Evolutionary conservation across 2,888 invertebrate genomes (phyloP), one percentile per base, ranked within the genome.

Genomic region (Hyles lineata): DNA sequence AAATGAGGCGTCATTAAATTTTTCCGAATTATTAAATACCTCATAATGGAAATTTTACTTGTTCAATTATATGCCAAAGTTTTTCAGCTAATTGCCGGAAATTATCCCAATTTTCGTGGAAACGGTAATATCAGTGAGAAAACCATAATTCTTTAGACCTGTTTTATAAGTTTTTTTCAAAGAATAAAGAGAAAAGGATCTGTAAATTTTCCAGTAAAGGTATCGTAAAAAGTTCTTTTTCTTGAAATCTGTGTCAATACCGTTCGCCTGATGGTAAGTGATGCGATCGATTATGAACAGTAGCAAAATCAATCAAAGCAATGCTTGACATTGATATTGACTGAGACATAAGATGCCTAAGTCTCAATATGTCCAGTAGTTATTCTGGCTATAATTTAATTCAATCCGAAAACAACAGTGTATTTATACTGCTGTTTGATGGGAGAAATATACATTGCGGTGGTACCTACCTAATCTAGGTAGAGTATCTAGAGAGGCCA

Each of bases 61-160:
- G 43, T 67, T 17, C 15, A 43, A 21, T 67, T 67, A 43, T 43
- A 43, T 50, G 15, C 67, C 21, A 43, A 67, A 67, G 43, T 67
- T 67, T 23, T 50, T 23, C 43, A 43, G 15, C 43, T 67, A 67
- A 67, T 67, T 67, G 43, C 50, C 23, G 67, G 67, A 50, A 67
- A 67, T 67, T 23, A 67, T 67, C 50, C 67, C 50, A 23, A 67
- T 50, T 43, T 50, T 17, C 43, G 23, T 43, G 43, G 43, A 43
- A 17, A 23, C 15, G 15, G 67, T 67, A 67, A 17, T 67, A 67
- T 50, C 50, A 43, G 23, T 43, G 63, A 35, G 35, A 63, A 67
- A 43, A 50, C 23, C 43, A 50, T 67, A 23, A 67, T 67, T 67
- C n/a, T 11, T 15, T 43, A 3, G 50, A 23, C 67, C 67, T 23